Evolutionary conservation across 30 jellyfish, hydroid and myxozoan species (phyloP), one percentile per base, ranked within the genome.

Genomic region (Hydractinia symbiolongicarpus): DNA sequence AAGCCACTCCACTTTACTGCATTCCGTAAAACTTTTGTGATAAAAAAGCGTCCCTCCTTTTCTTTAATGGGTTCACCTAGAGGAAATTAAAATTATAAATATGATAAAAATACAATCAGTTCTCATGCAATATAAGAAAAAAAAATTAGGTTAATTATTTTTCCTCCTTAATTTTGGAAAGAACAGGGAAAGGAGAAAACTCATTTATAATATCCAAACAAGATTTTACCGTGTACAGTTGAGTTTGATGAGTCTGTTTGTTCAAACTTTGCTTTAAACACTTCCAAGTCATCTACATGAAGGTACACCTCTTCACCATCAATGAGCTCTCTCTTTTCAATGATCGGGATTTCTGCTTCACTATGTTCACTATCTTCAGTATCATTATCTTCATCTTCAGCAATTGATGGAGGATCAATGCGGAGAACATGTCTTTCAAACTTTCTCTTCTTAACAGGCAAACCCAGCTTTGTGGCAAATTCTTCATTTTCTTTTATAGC

Each of bases 41-140:
- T 67, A 49, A 67, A 67, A 67, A 67, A 67, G 78, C 78, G 78
- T 4, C 78, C 78, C 78, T 67, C 51, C n/a, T 67, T 67, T 13
- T 15, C 78, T 67, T 67, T 15, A 21, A 67, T 67, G 51, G 11
- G 51, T 67, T 67, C 78, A 67, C 78, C 78, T 58, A 58, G 2
- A 58, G 15, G 69, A 16, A 58, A 58, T 58, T 16, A 58, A 58
- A 58, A 58, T 58, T 58, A 16, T 30, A 58, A 58, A 11, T 58
- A 58, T 58, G 19, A 58, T 58, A 58, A 11, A 13, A 58, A 58
- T 58, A 58, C 69, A 58, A 11, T 16, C 69, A 58, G 17, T 58
- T 58, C 69, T 58, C 17, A 58, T 58, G 69, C 69, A 58, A 11
- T 58, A 58, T 58, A 16, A 30, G 44, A 30, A 30, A 30, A 30